Conservation (phyloP, 1,140 invertebrate species). For the Bombus fervidus region DNA sequence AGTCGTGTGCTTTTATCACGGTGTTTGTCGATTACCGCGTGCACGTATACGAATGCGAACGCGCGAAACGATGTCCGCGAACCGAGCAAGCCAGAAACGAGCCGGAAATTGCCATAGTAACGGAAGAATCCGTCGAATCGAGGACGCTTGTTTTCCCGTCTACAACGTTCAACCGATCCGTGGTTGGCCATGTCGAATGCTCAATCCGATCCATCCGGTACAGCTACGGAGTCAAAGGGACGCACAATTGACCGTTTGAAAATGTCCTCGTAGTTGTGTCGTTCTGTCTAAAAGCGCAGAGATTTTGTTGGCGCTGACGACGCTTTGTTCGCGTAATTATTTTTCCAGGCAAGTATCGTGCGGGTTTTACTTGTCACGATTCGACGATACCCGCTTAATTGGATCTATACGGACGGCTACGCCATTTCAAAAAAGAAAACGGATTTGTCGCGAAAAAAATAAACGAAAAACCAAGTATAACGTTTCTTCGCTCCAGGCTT, state of each 20-base stretch:
- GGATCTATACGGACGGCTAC: not conserved
- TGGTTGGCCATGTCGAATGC: conserved; percentile 50
- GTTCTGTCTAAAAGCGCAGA: not conserved
- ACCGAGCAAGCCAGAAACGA: conserved; percentile 40
- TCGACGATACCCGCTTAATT: not conserved
- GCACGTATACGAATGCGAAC: not conserved
- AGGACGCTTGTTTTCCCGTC: conserved; percentile 65
- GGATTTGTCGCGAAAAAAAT: not conserved
- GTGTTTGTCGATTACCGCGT: too few relatives aligned
- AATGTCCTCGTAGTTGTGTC: conserved; percentile 18
- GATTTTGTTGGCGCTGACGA: not conserved
- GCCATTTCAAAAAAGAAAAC: too few relatives aligned
- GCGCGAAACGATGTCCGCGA: conserved; percentile 1
- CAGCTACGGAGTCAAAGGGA: conserved; percentile 46
- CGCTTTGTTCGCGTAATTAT: conserved; percentile 14
- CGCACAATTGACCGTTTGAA: conserved; percentile 37
- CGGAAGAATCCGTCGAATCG: conserved; percentile 68
- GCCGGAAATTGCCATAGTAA: conserved; percentile 60
- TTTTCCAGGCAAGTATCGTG: not conserved
- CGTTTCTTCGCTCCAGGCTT: not conserved
- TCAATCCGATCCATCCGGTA: conserved; percentile 66
- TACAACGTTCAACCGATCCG: conserved; percentile 58
- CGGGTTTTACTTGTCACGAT: not conserved
- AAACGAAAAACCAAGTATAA: not conserved
- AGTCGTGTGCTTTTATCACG: conserved; percentile 8